These are phyloP conservation scores for Panopea generosa DNA, from an alignment of 2,888 invertebrate genomes.

Conservation along the genomic window DNA sequence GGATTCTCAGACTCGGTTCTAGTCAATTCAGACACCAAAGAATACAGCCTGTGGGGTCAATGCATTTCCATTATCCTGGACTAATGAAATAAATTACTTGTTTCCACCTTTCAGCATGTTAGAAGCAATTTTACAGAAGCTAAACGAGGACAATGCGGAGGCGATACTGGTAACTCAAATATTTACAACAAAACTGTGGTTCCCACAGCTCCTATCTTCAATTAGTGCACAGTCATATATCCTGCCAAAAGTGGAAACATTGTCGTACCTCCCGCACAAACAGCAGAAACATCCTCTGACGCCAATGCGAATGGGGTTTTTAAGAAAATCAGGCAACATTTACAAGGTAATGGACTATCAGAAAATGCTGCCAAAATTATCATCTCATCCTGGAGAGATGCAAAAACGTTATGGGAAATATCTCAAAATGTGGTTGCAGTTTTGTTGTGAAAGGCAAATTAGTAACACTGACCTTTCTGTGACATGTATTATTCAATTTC, in stretches of 20 bases:
- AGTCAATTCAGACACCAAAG: too few species aligned
- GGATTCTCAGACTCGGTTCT: too few species aligned
- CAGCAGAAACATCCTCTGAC: slow-evolving; percentile 16
- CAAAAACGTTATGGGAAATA: slow-evolving; percentile 37
- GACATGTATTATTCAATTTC: too few species aligned
- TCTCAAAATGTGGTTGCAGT: slow-evolving; percentile 27
- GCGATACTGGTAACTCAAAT: slow-evolving; percentile 36
- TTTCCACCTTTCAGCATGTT: slow-evolving; percentile 57
- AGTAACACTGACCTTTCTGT: too few species aligned
- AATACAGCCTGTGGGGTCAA: slow-evolving; percentile 40
- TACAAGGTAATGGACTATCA: slow-evolving; percentile 23
- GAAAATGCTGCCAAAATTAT: slow-evolving; percentile 29
- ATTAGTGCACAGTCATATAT: slow-evolving; percentile 1
- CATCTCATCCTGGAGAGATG: slow-evolving; percentile 37
- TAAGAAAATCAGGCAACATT: slow-evolving; percentile 25
- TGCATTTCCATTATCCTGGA: slow-evolving; percentile 52
- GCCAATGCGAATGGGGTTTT: slow-evolving; percentile 25
- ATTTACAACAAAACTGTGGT: slow-evolving; percentile 38
- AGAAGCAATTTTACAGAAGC: slow-evolving; percentile 40
- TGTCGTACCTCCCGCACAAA: slow-evolving; percentile 9
- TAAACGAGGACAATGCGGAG: slow-evolving; percentile 26
- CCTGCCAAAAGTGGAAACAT: slow-evolving; percentile 9
- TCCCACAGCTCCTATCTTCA: slow-evolving; percentile 18
- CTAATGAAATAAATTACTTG: slow-evolving; percentile 26
- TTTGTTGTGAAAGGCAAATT: slow-evolving; percentile 52